These are phyloP conservation scores for Hirtodrosophila cameraria DNA, from an alignment of 2,888 invertebrate species.

Conservation along the genomic window DNA sequence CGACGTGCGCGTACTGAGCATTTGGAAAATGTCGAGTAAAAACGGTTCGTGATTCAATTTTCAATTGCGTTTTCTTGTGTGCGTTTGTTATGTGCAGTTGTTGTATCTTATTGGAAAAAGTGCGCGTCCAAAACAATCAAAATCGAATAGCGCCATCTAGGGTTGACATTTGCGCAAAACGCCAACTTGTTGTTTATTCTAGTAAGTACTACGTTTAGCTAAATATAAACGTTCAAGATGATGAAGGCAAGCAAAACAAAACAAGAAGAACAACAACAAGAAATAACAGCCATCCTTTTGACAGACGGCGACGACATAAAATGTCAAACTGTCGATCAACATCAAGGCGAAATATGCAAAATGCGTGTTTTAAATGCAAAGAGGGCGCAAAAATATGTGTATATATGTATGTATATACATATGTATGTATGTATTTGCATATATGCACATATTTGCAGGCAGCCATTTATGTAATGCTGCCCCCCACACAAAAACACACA, in stretches of 20 bases:
- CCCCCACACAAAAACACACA: slow-evolving; percentile 8
- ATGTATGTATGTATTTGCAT: neutral
- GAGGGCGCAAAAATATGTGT: slow-evolving; percentile 39
- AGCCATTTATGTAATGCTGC: slow-evolving; percentile 66
- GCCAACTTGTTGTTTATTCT: slow-evolving; percentile 19
- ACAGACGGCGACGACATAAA: slow-evolving; percentile 79
- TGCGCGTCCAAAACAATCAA: neutral
- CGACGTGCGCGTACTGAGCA: slow-evolving; percentile 43
- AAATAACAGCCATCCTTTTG: slow-evolving; percentile 65
- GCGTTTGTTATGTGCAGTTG: slow-evolving; percentile 13
- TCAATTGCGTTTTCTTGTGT: slow-evolving; percentile 20
- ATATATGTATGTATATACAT: neutral
- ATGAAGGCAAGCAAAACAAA: slow-evolving; percentile 10
- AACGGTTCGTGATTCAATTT: slow-evolving; percentile 52
- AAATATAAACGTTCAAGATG: slow-evolving; percentile 3
- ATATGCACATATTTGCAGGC: slow-evolving; percentile 31
- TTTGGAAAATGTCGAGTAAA: slow-evolving; percentile 44
- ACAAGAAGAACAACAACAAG: slow-evolving; percentile 16
- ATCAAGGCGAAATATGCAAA: slow-evolving; percentile 78
- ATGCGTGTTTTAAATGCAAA: slow-evolving; percentile 71
- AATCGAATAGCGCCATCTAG: slow-evolving; percentile 33
- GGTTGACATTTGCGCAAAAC: slow-evolving; percentile 8
- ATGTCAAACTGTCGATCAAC: slow-evolving; percentile 83
- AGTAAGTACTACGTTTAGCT: slow-evolving; percentile 40
- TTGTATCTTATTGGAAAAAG: neutral